Evolutionary conservation across 1,140 invertebrate genomes (phyloP), one percentile per base, ranked within the genome.

Genomic region (Episyrphus balteatus): DNA sequence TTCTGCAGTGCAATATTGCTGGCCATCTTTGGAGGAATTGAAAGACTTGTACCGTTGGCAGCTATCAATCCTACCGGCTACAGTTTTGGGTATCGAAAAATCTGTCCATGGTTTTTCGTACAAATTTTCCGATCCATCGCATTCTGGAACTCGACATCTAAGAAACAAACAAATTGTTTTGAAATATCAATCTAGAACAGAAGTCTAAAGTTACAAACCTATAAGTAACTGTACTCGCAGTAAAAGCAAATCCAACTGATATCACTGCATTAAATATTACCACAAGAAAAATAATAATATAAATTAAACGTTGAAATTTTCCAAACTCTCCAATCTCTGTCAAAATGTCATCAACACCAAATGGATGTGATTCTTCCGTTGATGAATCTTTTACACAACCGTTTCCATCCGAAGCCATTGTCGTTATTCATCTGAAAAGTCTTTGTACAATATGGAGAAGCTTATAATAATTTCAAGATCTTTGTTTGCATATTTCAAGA

Each of bases 121-220:
- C 9, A 54, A 53, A 10, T 64, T 53, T 17, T 51, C 51, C 10
- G 52, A 52, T 41, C 51, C 52, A 31, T 75, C 81, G 54, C 82
- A 84, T 60, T 79, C 75, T 1, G 78, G 71, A 32, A 84, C 73
- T 15, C 73, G 60, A 55, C 82, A 84, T 62, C 82, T 84, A 30
- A 50, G 59, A 64, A 54, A n/a, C n/a, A n/a, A n/a, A n/a, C n/a
- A n/a, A n/a, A n/a, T n/a, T n/a, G n/a, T n/a, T n/a, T n/a, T n/a
- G n/a, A n/a, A n/a, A n/a, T n/a, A n/a, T n/a, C n/a, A n/a, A n/a
- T n/a, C n/a, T 26, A 26, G 21, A 5, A 5, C 15, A 14, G 11
- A 51, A 68, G 56, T 61, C 71, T 74, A 32, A 1, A 9, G 13
- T 37, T 5, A 41, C 47, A 44, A 15, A 80, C 78, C 78, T 77